Conservation (phyloP, 23 tunicate genomes). For the Ciona savignyi region DNA sequence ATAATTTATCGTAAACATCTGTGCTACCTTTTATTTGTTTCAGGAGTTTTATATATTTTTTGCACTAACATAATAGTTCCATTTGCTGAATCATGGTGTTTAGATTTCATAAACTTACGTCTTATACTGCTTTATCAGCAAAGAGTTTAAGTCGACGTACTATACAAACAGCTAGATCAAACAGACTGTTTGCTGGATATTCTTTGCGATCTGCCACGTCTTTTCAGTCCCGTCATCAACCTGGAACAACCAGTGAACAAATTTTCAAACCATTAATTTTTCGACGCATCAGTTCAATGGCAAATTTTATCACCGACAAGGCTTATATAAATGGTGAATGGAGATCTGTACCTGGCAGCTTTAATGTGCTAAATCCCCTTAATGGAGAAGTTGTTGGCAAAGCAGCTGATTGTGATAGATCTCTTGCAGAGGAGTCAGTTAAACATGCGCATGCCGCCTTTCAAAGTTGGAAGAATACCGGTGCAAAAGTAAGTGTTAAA, state of each 20-base stretch:
- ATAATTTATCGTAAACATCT: no score
- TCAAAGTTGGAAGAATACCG: conserved; percentile 59
- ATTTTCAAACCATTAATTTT: no score
- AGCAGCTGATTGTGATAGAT: conserved; percentile 67
- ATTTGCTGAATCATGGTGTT: no score
- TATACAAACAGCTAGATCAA: not conserved
- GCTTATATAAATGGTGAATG: conserved; percentile 69
- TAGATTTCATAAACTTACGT: no score
- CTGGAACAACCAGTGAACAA: no score
- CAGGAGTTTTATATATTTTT: no score
- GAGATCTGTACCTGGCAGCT: conserved; percentile 17
- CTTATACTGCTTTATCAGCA: not conserved
- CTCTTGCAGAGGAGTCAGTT: conserved; percentile 35
- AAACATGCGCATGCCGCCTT: conserved; percentile 60
- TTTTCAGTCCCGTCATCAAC: no score
- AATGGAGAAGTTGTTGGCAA: conserved; percentile 43
- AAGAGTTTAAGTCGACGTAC: not conserved
- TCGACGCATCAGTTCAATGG: conserved; percentile 19
- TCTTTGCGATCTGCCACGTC: not conserved
- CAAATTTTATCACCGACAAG: conserved; percentile 43
- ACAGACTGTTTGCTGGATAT: not conserved
- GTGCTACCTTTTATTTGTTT: no score
- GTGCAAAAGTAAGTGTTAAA: conserved; percentile 63
- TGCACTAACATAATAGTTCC: no score
- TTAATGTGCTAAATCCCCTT: conserved; percentile 67